phyloP scores from a whole-genome alignment of 2,113 vertebrate genomes.

The Erythrolamprus reginae region DNA sequence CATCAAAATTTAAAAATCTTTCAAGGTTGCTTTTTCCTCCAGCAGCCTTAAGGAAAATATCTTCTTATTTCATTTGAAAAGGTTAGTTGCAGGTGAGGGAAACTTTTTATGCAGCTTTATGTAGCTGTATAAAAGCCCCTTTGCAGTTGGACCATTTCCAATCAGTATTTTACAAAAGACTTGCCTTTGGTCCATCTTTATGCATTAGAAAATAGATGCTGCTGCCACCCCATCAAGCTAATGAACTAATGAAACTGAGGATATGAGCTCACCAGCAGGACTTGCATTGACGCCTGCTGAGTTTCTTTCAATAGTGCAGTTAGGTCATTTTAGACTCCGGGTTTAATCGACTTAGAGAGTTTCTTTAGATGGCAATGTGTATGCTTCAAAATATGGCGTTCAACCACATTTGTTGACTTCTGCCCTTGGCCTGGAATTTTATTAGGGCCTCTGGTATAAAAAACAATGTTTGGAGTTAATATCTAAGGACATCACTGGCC shows the following conservation, averaged over 20 bases:
- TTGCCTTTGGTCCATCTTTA: not conserved
- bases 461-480: not conserved
- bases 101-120: not conserved
- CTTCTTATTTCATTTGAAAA: conserved; percentile 22
- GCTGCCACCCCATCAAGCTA: not conserved
- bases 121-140: not conserved
- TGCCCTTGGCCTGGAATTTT: not conserved
- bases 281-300: not conserved
- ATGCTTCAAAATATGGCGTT: not conserved
- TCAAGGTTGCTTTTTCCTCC: conserved; percentile 36
- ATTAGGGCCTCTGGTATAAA: not conserved
- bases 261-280: not conserved
- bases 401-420: not conserved
- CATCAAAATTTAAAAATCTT: conserved; percentile 63
- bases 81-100: conserved; percentile 30
- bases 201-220: not conserved
- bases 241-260: not conserved
- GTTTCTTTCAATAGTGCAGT: not conserved
- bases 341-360: not conserved
- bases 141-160: not conserved
- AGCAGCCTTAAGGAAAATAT: conserved; percentile 44
- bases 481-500: not conserved
- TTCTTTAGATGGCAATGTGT: not conserved
- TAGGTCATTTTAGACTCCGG: not conserved
- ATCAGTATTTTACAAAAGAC: not conserved